A percentile compares a stretch with the other conserved stretches of the same genome.
Evolutionary conservation across 2,888 invertebrate species (phyloP).

Genomic region (Andrena hattorfiana): DNA sequence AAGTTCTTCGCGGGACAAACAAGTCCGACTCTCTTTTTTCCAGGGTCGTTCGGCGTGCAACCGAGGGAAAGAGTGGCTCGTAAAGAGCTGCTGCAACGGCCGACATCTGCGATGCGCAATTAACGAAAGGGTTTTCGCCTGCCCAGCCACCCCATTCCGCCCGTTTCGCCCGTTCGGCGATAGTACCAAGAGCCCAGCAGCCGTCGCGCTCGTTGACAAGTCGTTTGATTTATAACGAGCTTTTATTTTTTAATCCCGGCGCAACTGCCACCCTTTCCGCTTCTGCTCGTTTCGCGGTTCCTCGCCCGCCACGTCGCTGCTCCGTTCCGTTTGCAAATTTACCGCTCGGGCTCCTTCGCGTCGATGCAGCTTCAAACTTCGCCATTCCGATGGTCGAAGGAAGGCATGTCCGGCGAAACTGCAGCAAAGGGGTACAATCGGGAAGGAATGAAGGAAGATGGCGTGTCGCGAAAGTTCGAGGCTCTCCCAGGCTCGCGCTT

Average conservation of each 20-base stretch:
- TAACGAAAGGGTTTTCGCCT: conserved; percentile 83
- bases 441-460: neutral
- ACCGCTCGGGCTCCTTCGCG: neutral
- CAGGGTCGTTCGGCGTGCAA: conserved; percentile 48
- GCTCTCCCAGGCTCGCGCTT: conserved; percentile 66
- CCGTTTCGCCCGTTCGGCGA: conserved; percentile 42
- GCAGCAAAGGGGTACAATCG: neutral
- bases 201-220: conserved; percentile 77
- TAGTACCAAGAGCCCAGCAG: conserved; percentile 67
- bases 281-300: neutral
- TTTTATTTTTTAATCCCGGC: conserved; percentile 78
- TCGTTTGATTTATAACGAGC: conserved; percentile 80
- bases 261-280: conserved; percentile 69
- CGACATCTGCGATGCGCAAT: conserved; percentile 83
- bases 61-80: conserved; percentile 68
- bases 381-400: too few relatives aligned
- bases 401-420: too few relatives aligned
- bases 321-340: neutral
- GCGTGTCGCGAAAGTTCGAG: conserved; percentile 31
- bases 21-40: conserved; percentile 33
- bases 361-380: too few relatives aligned
- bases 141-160: conserved; percentile 49
- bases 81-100: conserved; percentile 78
- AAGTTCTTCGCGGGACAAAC: conserved; percentile 47
- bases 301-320: neutral